Percentiles rank a stretch among this genome's conserved stretches.
Conservation (phyloP, 2,113 vertebrate species). For the Cyphomyrus plagiostoma region DNA sequence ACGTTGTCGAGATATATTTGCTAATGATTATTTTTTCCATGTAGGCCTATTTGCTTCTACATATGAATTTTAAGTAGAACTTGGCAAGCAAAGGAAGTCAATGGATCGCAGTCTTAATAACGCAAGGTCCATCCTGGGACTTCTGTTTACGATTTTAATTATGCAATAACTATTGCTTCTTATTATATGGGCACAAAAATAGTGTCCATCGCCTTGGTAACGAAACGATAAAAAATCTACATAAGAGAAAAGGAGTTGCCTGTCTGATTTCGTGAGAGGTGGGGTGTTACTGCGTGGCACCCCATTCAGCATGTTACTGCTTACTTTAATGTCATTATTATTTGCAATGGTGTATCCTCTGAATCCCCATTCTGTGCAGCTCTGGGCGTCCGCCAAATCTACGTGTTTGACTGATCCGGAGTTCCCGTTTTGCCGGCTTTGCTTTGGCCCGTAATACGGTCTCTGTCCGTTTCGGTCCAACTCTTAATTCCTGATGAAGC, state of each 20-base stretch:
- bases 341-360: neutral
- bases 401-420: neutral
- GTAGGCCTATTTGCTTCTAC: neutral
- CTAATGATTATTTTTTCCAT: neutral
- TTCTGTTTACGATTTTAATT: neutral
- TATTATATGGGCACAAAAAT: neutral
- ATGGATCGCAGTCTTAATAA: neutral
- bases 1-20: neutral
- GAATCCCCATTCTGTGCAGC: neutral
- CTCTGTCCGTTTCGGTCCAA: neutral
- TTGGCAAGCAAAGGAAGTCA: neutral
- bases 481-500: neutral
- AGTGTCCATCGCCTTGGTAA: neutral
- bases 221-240: neutral
- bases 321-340: constrained; percentile 13
- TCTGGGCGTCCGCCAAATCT: constrained; percentile 5
- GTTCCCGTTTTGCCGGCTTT: neutral
- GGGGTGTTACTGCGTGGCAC: neutral
- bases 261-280: neutral
- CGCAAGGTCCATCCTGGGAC: neutral
- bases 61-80: neutral
- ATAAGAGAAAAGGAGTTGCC: neutral
- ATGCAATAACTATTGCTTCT: neutral
- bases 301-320: neutral
- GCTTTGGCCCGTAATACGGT: neutral